Conservation (phyloP, 2,113 vertebrate genomes). For the Eolophus roseicapilla region DNA sequence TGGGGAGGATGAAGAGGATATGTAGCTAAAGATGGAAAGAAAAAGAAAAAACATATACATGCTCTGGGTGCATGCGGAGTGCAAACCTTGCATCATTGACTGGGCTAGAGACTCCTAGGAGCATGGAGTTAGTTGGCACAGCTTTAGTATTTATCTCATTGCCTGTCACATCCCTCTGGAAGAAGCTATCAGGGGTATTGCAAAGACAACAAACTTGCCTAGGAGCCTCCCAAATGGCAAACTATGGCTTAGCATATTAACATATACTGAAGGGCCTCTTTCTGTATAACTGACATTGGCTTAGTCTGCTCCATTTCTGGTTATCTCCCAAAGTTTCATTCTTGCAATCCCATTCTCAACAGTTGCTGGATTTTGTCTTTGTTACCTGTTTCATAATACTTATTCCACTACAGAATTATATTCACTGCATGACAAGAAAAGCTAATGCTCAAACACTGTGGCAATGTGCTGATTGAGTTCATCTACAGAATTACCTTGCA, state of each 20-base stretch:
- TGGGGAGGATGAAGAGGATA: not conserved
- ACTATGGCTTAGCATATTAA: not conserved
- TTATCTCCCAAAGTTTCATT: not conserved
- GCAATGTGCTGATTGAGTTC: not conserved
- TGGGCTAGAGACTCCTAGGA: not conserved
- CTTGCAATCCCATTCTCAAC: not conserved
- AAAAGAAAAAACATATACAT: not conserved
- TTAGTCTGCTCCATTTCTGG: not conserved
- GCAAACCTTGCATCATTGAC: not conserved
- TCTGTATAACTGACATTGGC: not conserved
- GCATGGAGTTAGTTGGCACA: not conserved
- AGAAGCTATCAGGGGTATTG: not conserved
- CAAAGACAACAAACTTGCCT: not conserved
- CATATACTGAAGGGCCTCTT: not conserved
- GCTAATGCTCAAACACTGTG: not conserved
- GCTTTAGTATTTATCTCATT: not conserved
- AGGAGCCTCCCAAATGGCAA: not conserved
- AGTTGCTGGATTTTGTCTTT: not conserved
- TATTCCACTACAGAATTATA: not conserved
- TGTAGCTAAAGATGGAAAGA: not conserved
- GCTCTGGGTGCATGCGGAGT: not conserved
- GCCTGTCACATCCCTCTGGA: not conserved
- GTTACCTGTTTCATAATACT: not conserved
- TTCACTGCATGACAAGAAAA: not conserved
- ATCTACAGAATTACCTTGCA: not conserved